Evolutionary conservation across 2,888 invertebrate genomes (phyloP).

Genomic region (Panzeria rudis): DNA sequence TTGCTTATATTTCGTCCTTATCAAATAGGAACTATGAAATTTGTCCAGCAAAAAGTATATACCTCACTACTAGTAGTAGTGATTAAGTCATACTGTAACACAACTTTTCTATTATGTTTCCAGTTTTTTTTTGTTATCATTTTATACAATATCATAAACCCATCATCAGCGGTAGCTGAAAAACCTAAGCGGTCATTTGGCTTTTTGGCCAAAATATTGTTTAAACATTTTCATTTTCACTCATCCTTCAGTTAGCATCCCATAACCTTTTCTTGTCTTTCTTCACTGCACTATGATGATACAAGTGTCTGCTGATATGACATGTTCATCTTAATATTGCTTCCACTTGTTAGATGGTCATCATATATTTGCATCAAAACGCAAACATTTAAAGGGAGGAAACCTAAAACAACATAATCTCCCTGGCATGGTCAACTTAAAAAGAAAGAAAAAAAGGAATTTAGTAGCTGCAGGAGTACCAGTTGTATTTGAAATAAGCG

Average conservation of each 20-base stretch:
- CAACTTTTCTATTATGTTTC: slow-evolving; percentile 24
- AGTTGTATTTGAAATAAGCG: background rate
- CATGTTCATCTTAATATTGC: background rate
- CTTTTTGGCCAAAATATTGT: slow-evolving; percentile 54
- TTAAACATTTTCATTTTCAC: slow-evolving; percentile 31
- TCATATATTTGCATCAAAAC: slow-evolving; percentile 45
- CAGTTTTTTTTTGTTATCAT: background rate
- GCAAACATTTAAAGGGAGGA: background rate
- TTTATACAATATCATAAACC: slow-evolving; percentile 50
- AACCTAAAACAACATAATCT: slow-evolving; percentile 46
- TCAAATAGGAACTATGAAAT: slow-evolving; percentile 13
- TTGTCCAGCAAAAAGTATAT: background rate
- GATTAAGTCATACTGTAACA: slow-evolving; percentile 73
- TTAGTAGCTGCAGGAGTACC: background rate
- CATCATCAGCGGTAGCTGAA: slow-evolving; percentile 37
- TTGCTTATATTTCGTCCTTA: slow-evolving; percentile 7
- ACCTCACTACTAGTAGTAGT: slow-evolving; percentile 59
- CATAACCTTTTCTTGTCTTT: slow-evolving; percentile 4
- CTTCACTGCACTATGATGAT: background rate
- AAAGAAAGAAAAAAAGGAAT: background rate
- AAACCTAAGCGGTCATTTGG: slow-evolving; percentile 52
- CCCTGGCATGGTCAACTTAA: slow-evolving; percentile 8
- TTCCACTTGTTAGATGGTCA: slow-evolving; percentile 65
- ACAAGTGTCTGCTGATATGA: slow-evolving; percentile 49
- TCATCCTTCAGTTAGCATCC: slow-evolving; percentile 1